Evolutionary conservation across 2,113 vertebrate genomes (phyloP), one percentile per base, ranked within the genome.

Genomic region (Todiramphus chloris): DNA sequence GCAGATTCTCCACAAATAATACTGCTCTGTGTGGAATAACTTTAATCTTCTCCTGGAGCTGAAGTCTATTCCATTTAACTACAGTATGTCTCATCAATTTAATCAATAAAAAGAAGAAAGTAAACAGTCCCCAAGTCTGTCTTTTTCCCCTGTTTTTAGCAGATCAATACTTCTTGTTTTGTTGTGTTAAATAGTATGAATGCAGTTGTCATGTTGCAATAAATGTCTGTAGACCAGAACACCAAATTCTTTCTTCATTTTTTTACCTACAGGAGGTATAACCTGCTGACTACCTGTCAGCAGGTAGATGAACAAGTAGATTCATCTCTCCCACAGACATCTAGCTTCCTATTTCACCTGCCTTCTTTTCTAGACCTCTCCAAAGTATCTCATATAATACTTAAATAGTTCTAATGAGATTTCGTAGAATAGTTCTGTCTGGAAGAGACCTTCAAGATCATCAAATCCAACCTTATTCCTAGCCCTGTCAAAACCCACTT

Each of bases 101-200:
- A 33, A 50, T 8, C 12, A 28, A 30, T 11, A 13, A 20, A 12
- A 11, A 13, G 14, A 53, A 60, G 6, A 46, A 56, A 31, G 2
- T 70, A 58, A 67, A 37, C 4, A 37, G 3, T 0, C 2, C 4
- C 11, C 9, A 11, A 43, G 15, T 35, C 9, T n/a, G n/a, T 21
- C 27, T 48, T 48, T 18, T 58, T 28, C 44, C 62, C 16, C 41
- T 31, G 2, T 0, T 0, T 31, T 87, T 66, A 66, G 25, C 18
- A 85, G 24, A 24, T 23, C 19, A 68, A 11, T 25, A 19, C 0
- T 23, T 80, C 53, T 6, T 28, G 5, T 48, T 81, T 58, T 73
- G 24, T 37, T n/a, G 4, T 28, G 41, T 59, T 58, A 53, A 73
- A 69, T 10, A 10, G 20, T 10, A 5, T 12, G 70, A 81, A 35